phyloP scores from a whole-genome alignment of 1,140 invertebrate species.

The Lineus longissimus region DNA sequence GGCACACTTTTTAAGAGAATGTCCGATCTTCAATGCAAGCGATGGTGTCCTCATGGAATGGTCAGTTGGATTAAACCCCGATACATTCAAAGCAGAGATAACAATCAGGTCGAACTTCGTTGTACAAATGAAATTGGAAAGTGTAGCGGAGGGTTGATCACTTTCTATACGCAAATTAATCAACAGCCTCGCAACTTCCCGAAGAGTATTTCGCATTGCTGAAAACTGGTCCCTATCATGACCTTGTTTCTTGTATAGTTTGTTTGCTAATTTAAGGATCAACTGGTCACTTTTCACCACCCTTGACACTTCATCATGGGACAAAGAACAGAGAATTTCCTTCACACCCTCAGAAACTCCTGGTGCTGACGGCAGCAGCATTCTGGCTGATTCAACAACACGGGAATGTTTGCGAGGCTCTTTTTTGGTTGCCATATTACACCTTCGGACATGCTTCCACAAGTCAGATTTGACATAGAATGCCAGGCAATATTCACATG shows the following conservation, averaged over 20 bases:
- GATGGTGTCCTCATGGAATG: slow-evolving; percentile 8
- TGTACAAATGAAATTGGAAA: too few species aligned
- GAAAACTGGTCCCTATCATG: slow-evolving; percentile 10
- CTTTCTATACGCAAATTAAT: slow-evolving; percentile 6
- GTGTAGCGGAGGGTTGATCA: background rate
- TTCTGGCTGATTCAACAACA: too few species aligned
- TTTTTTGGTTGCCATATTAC: too few species aligned
- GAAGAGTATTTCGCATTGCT: slow-evolving; percentile 4
- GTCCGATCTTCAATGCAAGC: slow-evolving; percentile 22
- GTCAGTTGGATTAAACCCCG: too few species aligned
- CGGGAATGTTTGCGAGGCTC: too few species aligned
- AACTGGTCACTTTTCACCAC: slow-evolving; percentile 13
- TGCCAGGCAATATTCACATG: too few species aligned
- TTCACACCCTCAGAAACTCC: background rate
- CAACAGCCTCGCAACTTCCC: slow-evolving; percentile 11
- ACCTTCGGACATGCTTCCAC: too few species aligned
- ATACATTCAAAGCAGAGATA: too few species aligned
- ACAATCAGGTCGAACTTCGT: too few species aligned
- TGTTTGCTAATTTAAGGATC: slow-evolving; percentile 1
- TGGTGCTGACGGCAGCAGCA: too few species aligned
- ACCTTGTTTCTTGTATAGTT: slow-evolving; percentile 5
- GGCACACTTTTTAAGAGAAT: slow-evolving; percentile 23
- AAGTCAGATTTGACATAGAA: too few species aligned
- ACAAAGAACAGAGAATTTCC: background rate
- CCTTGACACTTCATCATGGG: background rate